A percentile compares a stretch with the other conserved stretches of the same genome.
Conservation (phyloP, 2,113 vertebrate species). For the Phalacrocorax pelagicus region DNA sequence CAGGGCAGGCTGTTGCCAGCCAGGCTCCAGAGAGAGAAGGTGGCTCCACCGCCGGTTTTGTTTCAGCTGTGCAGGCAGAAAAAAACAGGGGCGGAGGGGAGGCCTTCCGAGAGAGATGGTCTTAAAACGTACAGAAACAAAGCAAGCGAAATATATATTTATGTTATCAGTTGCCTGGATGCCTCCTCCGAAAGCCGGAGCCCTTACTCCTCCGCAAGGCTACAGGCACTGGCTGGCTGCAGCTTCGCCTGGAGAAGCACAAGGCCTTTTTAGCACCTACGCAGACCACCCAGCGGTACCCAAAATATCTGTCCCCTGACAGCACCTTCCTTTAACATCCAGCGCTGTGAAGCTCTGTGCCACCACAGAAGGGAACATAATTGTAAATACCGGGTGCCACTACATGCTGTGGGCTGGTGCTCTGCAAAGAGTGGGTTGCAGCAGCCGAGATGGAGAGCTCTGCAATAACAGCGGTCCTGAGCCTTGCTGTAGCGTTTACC, state of each 20-base stretch:
- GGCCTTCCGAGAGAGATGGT: constrained; percentile 60
- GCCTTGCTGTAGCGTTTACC: background rate
- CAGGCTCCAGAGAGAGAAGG: constrained; percentile 74
- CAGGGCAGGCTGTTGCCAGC: constrained; percentile 80
- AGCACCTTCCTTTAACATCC: background rate
- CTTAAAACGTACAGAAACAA: constrained; percentile 69
- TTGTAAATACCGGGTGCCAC: constrained; percentile 41
- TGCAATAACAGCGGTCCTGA: background rate
- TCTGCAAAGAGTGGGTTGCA: constrained; percentile 45
- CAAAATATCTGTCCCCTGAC: background rate
- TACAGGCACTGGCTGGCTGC: background rate
- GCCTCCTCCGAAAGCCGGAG: background rate
- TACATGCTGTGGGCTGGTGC: background rate
- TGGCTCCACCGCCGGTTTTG: constrained; percentile 68
- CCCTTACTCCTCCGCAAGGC: background rate
- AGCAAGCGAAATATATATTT: constrained; percentile 62
- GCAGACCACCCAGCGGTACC: background rate
- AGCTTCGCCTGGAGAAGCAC: background rate
- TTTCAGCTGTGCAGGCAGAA: constrained; percentile 61
- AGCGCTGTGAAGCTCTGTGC: constrained; percentile 37
- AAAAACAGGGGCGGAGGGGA: constrained; percentile 51
- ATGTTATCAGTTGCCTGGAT: constrained; percentile 11
- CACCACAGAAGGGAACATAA: background rate
- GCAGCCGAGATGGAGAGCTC: constrained; percentile 38
- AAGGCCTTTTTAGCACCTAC: background rate